Base-by-base conservation (phyloP, 2,797 vertebrate genomes). In the Leptatherina wallacei region DNA sequence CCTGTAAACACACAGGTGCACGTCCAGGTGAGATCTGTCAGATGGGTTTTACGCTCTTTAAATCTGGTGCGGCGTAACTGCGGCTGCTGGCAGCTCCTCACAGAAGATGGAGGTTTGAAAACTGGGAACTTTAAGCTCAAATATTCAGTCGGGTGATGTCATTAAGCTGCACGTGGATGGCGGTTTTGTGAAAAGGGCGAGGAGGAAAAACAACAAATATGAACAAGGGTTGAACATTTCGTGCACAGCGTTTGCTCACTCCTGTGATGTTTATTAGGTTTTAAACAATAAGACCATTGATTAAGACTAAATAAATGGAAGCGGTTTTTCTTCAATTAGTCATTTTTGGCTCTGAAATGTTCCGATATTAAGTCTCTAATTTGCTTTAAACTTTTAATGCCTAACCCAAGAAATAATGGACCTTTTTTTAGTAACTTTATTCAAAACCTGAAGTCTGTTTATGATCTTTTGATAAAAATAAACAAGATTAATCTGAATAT, bases 1-100 rank as follows among this genome's bases (percentile, higher is more conserved):
- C 20, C 54, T 10, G 59, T 68, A 42, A 80, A 77, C 62, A 75
- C 27, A 8, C 75, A 61, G 83, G 67, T 83, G 74, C 32, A 58
- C 57, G 22, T 12, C 54, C 67, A 35, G 11, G 38, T 8, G 16
- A 76, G 44, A 22, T 33, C 74, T 35, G 72, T 79, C 65, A 44
- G 79, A 22, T 29, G 65, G 38, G 18, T n/a, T 38, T 22, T n/a
- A 29, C 9, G 61, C 40, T 72, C 18, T 61, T 57, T 3, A 57
- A 57, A 62, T 58, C 61, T 20, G 0, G 44, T 0, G 0, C 7
- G 2, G 65, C 55, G 30, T 52, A 30, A 71, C 33, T 2, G 20
- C 6, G 57, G 36, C 51, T 0, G 33, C 51, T 77, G 65, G 74
- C 65, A 70, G 52, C 49, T 47, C 30, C 30, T 30, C 7, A 44